Evolutionary conservation across 2,797 vertebrate species (phyloP).

Genomic region (Hoplostethus atlanticus): DNA sequence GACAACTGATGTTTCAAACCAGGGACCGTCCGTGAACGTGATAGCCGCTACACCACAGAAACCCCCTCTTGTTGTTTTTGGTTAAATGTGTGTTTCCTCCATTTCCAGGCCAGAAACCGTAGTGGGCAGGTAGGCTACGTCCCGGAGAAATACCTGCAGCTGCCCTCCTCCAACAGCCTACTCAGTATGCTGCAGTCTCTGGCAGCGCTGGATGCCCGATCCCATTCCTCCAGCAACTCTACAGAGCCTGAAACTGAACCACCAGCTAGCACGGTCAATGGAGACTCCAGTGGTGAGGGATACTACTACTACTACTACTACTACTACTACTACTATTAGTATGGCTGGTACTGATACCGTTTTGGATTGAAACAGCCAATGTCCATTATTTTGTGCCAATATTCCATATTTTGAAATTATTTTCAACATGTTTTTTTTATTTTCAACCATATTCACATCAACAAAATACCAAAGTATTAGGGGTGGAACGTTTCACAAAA

Average conservation of each 20-base stretch:
- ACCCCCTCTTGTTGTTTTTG: background rate
- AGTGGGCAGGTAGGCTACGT: constrained; percentile 94
- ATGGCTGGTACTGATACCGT: too few relatives aligned
- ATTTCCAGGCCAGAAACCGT: constrained; percentile 91
- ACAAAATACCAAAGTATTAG: too few relatives aligned
- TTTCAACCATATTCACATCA: too few relatives aligned
- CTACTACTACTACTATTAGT: background rate
- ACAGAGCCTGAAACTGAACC: constrained; percentile 88
- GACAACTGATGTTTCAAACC: too few relatives aligned
- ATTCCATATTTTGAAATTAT: too few relatives aligned
- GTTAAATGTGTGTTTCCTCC: background rate
- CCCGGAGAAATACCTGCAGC: constrained; percentile 96
- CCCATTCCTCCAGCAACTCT: constrained; percentile 95
- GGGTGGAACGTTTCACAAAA: too few relatives aligned
- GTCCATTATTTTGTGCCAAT: too few relatives aligned
- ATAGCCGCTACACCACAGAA: too few relatives aligned
- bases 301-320: accelerated
- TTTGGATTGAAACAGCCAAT: too few relatives aligned
- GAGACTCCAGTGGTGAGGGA: constrained; percentile 89
- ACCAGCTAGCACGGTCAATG: constrained; percentile 84
- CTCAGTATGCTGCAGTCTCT: constrained; percentile 96
- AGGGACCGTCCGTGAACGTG: too few relatives aligned
- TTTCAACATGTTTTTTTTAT: too few relatives aligned
- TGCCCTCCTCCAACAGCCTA: constrained; percentile 94
- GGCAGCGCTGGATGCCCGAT: constrained; percentile 90